Base-by-base conservation (phyloP, 1,140 invertebrate species). In the Solenopsis fugax region DNA sequence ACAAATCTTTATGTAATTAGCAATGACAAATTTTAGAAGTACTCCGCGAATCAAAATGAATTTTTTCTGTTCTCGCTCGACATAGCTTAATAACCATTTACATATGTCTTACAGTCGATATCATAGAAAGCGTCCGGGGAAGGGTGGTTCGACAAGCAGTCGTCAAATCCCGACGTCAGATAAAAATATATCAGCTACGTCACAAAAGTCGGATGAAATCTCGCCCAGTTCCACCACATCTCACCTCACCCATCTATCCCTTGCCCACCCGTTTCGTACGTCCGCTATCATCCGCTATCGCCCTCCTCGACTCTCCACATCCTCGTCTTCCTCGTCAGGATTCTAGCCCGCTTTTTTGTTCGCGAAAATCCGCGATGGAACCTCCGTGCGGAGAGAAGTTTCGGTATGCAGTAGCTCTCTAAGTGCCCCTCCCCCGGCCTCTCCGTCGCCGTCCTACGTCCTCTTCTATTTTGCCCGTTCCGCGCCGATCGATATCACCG, bases 111-210 rank as follows among this genome's bases (percentile, higher is more conserved):
- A 73, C 34, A 54, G 21, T 84, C 54, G 52, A 75, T 75, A 84
- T 84, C 52, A 73, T 41, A 73, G n/a, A 58, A 50, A 50, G 29
- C 3, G 24, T 4, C 18, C 9, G 41, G 7, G 18, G 34, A 52
- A 29, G 10, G 48, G 29, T 16, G 29, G 37, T 45, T 77, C 56
- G 48, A 64, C 48, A 13, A 60, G 48, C 73, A 65, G 48, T 65
- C 24, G 71, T 76, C 50, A 75, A 85, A 65, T 78, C 34, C 24
- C 45, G 24, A 73, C 41, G 54, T 65, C 73, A 80, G 82, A 65
- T 85, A 85, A 78, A 85, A 85, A 85, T 85, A 78, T 69, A 73
- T 86, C 82, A 77, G 58, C 45, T 18, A 64, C 54, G 56, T 84
- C 86, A 64, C 54, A 50, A 82, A 69, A 85, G 72, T 62, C 81